Conservation (phyloP, 2,888 invertebrate species). For the Parelbella ahira region DNA sequence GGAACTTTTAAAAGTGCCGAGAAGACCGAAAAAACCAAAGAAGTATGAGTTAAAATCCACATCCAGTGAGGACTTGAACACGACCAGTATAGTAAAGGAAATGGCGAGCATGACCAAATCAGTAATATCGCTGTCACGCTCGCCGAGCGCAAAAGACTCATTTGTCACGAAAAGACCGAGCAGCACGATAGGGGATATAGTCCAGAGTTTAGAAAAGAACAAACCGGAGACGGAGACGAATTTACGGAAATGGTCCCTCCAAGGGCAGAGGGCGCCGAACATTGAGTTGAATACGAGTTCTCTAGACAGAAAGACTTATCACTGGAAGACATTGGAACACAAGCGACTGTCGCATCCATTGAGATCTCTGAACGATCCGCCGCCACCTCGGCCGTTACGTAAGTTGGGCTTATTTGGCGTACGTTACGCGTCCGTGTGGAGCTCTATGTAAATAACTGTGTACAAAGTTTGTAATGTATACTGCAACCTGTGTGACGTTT, state of each 20-base stretch:
- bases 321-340: slow-evolving; percentile 71
- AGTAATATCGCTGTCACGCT: slow-evolving; percentile 59
- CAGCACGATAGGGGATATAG: slow-evolving; percentile 44
- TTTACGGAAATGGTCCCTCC: slow-evolving; percentile 56
- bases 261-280: slow-evolving; percentile 43
- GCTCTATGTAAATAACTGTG: slow-evolving; percentile 61
- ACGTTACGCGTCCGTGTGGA: slow-evolving; percentile 40
- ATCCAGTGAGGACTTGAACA: slow-evolving; percentile 10
- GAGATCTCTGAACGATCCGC: slow-evolving; percentile 61
- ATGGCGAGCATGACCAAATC: slow-evolving; percentile 55
- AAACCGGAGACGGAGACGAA: slow-evolving; percentile 31
- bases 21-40: slow-evolving; percentile 61
- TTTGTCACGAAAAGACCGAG: slow-evolving; percentile 37
- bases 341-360: slow-evolving; percentile 69
- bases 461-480: slow-evolving; percentile 34
- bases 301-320: slow-evolving; percentile 58
- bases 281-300: slow-evolving; percentile 53
- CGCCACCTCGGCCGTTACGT: slow-evolving; percentile 62
- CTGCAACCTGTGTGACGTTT: slow-evolving; percentile 26
- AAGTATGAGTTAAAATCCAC: slow-evolving; percentile 35
- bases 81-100: slow-evolving; percentile 39
- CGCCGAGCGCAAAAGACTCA: slow-evolving; percentile 59
- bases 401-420: slow-evolving; percentile 62
- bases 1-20: slow-evolving; percentile 64
- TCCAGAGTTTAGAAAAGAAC: slow-evolving; percentile 49